Evolutionary conservation across 1,140 invertebrate species (phyloP), one percentile per base, ranked within the genome.

Genomic region (Triops cancriformis): DNA sequence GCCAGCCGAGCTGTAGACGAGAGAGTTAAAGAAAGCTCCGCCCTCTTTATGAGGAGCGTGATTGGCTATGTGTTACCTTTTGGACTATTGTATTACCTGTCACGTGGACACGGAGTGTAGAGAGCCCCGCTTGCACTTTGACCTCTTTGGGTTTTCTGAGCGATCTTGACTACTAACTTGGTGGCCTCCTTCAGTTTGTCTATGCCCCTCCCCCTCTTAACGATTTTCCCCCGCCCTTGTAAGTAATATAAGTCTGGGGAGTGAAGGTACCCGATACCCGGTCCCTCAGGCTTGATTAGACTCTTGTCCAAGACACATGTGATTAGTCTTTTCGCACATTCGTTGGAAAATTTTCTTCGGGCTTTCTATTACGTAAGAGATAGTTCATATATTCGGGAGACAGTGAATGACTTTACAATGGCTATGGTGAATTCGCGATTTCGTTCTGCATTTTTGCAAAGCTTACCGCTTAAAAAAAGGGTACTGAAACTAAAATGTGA

Each of bases 11-110:
- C 51, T 23, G 31, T 37, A 64, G 51, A 64, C 51, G 23, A 64
- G 51, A 23, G 51, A 23, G 31, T 37, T 37, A 9, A 64, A 18
- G 23, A n/a, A 64, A 5, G 51, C 51, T 64, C 51, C 51, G 23
- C 51, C 51, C 14, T 23, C 51, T 37, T 64, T 64, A 11, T 64
- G 51, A 23, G 23, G 51, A 64, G 18, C 51, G 51, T 64, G 51
- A 64, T 64, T 64, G 51, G 6, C 51, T 64, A 23, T 64, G 51
- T 64, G 51, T 14, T 23, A 64, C 51, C 51, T 64, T 64, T 64
- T 64, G 51, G 51, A 64, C 51, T 64, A 23, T 64, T 64, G 51
- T 64, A 64, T 64, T 64, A 64, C 51, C 51, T 64, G 51, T 64
- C 51, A 64, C 51, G 51, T 64, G 51, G 18, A 64, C 51, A 64